Evolutionary conservation across 1,140 invertebrate species (phyloP).

Genomic region (Bathynomus jamesi): DNA sequence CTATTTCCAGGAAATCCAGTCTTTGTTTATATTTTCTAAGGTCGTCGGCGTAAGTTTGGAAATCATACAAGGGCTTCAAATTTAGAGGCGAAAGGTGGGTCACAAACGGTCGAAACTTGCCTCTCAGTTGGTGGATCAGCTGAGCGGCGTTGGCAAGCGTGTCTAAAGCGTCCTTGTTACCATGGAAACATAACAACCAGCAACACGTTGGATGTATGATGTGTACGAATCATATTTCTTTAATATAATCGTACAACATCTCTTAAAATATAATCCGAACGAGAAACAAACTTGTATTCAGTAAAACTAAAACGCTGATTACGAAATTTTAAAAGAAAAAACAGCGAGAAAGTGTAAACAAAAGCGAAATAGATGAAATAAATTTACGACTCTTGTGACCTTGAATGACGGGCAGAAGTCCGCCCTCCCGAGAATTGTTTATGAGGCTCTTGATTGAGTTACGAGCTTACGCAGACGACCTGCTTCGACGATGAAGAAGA

Average conservation of each 20-base stretch:
- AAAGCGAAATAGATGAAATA: background rate
- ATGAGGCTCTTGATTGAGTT: background rate
- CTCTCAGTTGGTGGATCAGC: background rate
- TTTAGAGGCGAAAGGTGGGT: background rate
- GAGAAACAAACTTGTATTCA: too few relatives aligned
- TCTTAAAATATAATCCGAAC: background rate
- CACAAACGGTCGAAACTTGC: background rate
- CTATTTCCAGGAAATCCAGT: background rate
- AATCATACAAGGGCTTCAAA: background rate
- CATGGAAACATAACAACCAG: background rate
- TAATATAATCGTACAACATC: background rate
- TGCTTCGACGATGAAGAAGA: background rate
- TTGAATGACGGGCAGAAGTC: background rate
- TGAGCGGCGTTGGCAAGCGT: background rate
- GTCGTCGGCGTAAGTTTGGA: background rate
- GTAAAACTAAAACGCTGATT: background rate
- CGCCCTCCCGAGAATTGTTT: background rate
- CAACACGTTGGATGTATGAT: background rate
- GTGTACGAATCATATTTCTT: background rate
- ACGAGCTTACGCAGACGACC: background rate
- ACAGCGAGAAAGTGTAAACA: background rate
- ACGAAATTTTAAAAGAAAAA: background rate
- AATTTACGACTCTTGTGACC: background rate
- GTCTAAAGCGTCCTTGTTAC: background rate
- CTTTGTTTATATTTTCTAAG: background rate